Conservation (phyloP, 2,888 invertebrate genomes). For the Lasioglossum oenotherae region DNA sequence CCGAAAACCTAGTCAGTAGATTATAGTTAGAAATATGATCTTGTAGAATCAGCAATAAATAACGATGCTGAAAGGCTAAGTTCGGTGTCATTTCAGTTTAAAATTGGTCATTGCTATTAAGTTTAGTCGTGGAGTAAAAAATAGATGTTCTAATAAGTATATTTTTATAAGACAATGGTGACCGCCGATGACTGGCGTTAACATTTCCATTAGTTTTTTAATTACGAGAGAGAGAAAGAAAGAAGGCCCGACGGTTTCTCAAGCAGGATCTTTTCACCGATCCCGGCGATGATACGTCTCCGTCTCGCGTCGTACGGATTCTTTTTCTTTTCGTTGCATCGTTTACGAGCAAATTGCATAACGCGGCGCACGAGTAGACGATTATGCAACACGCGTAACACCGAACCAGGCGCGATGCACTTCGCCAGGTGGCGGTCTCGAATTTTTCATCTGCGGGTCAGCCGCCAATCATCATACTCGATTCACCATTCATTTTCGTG, state of each 20-base stretch:
- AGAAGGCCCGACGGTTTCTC: not conserved
- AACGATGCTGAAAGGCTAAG: no score
- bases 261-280: not conserved
- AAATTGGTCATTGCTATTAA: no score
- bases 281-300: not conserved
- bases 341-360: slow-evolving; percentile 57
- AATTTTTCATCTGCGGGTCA: not conserved
- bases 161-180: not conserved
- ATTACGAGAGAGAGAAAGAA: not conserved
- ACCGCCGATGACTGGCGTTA: not conserved
- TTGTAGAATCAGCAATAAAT: no score
- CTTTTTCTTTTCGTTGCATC: not conserved
- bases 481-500: not conserved
- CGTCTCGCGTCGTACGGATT: not conserved
- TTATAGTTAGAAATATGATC: no score
- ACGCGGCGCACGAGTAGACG: slow-evolving; percentile 48
- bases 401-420: slow-evolving; percentile 58
- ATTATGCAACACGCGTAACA: slow-evolving; percentile 69
- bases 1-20: not conserved
- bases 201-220: not conserved
- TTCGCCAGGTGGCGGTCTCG: slow-evolving; percentile 10
- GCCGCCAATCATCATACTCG: not conserved
- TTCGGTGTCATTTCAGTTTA: no score
- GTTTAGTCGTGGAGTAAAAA: no score
- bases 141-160: no score